phyloP scores from a whole-genome alignment of 1,140 invertebrate genomes.

The Drosophila bocqueti region DNA sequence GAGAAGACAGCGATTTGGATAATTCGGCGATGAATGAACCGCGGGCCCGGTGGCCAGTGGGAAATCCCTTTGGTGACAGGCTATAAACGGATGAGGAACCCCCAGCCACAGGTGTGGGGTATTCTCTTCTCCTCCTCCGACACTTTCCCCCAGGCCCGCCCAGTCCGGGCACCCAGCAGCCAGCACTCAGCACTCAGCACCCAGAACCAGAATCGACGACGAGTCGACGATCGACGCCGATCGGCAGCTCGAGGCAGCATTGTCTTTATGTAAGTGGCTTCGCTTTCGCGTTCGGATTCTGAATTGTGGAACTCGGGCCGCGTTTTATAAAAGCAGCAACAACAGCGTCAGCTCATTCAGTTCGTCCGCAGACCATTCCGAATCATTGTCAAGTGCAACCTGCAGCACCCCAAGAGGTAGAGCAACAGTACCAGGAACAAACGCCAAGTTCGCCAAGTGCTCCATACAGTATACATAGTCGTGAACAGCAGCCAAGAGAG shows the following conservation, averaged over 20 bases:
- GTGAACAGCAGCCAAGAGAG: conserved; percentile 41
- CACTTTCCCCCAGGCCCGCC: conserved; percentile 16
- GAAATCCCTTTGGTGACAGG: conserved; percentile 37
- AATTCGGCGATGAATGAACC: conserved; percentile 24
- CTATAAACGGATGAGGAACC: conserved; percentile 5
- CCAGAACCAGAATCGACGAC: conserved; percentile 24
- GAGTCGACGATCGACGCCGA: conserved; percentile 17
- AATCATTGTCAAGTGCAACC: conserved; percentile 70
- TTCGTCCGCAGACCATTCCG: conserved; percentile 66
- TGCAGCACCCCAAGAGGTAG: conserved; percentile 14
- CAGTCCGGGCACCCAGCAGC: background rate
- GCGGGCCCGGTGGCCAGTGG: conserved; percentile 6
- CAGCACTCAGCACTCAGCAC: background rate
- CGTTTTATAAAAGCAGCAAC: conserved; percentile 80
- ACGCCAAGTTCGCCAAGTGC: conserved; percentile 17
- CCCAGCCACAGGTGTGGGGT: conserved; percentile 8
- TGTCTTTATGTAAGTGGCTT: conserved; percentile 52
- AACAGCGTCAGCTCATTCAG: conserved; percentile 69
- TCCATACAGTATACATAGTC: conserved; percentile 31
- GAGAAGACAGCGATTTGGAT: background rate
- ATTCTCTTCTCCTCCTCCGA: conserved; percentile 4
- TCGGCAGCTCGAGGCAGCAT: conserved; percentile 38
- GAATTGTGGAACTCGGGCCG: conserved; percentile 40
- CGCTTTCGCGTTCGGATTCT: conserved; percentile 28
- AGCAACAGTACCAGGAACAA: conserved; percentile 16